These are phyloP conservation scores for Stenurella melanura DNA, from an alignment of 2,888 invertebrate species.

Conservation along the genomic window DNA sequence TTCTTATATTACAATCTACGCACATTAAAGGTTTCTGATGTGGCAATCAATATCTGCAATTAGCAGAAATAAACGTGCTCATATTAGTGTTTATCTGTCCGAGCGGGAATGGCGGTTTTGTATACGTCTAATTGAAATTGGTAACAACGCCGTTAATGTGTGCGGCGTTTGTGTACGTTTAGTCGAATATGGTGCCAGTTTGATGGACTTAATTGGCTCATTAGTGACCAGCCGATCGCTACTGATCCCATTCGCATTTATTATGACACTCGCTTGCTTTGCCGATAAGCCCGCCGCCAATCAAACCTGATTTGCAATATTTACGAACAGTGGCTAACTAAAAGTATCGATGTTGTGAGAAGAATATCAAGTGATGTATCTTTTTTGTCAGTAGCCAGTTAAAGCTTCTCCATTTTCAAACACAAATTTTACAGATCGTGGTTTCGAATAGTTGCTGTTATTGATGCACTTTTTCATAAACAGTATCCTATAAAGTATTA, in stretches of 20 bases:
- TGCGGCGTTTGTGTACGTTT: conserved; percentile 54
- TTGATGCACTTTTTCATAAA: no score
- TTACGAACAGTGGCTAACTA: conserved; percentile 2
- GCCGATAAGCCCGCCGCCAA: conserved; percentile 44
- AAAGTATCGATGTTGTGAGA: neutral
- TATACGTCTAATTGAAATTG: conserved; percentile 56
- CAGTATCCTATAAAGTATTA: no score
- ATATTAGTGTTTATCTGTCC: conserved; percentile 50
- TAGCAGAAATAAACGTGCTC: conserved; percentile 48
- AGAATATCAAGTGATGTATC: neutral
- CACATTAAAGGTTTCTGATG: conserved; percentile 41
- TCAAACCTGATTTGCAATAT: conserved; percentile 48
- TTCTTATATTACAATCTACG: conserved; percentile 35
- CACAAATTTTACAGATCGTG: no score
- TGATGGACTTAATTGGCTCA: conserved; percentile 63
- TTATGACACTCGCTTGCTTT: conserved; percentile 50
- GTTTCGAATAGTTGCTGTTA: no score
- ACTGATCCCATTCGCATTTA: conserved; percentile 59
- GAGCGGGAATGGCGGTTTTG: conserved; percentile 5
- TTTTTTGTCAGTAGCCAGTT: neutral
- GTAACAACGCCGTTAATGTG: conserved; percentile 51
- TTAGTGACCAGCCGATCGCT: conserved; percentile 57
- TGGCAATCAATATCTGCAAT: conserved; percentile 46
- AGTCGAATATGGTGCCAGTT: conserved; percentile 58
- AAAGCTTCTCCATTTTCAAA: neutral